Base-by-base conservation (phyloP, 2,113 vertebrate genomes). In the Felis chaus region DNA sequence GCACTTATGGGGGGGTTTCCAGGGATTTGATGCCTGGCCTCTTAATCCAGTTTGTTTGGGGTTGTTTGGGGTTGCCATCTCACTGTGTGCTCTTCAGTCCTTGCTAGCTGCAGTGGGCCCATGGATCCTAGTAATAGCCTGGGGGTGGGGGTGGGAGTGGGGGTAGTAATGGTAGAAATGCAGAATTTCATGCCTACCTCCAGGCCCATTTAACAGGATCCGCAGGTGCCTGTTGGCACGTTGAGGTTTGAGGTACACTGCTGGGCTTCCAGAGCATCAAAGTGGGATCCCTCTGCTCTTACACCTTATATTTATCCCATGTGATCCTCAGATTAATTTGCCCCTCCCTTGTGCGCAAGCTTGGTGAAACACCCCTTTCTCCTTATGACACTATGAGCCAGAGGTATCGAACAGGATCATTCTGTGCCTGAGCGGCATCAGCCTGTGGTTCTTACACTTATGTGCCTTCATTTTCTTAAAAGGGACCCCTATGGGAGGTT, bases 281-380 rank as follows among this genome's bases (percentile, higher is more conserved):
- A 23, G 18, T 7, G 48, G 29, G 25, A 45, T 63, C 8, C 29
- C 7, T 89, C 29, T 36, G 3, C 19, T 14, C 45, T 33, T 3
- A n/a, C 1, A 27, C 39, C 8, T 80, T 79, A 25, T 0, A 0
- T 41, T 71, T 27, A 27, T n/a, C 21, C 33, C 5, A 4, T 19
- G 33, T 23, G 23, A 15, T 27, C 14, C 45, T 74, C 18, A 61
- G 41, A 19, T 78, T 36, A 21, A n/a, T 84, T 84, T 65, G 92
- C 41, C 50, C 19, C n/a, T 45, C 0, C 53, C 33, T 48, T 36
- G 4, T 39, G 18, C 13, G 0, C 57, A 50, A 85, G 13, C 84
- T 87, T 63, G 86, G 29, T 68, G 53, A 71, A 71, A 19, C 5
- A 21, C 7, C 19, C 61, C 16, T 19, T 73, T 80, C 27, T 23